Base-by-base conservation (phyloP, 2,797 vertebrate species). In the Pelodytes ibericus region DNA sequence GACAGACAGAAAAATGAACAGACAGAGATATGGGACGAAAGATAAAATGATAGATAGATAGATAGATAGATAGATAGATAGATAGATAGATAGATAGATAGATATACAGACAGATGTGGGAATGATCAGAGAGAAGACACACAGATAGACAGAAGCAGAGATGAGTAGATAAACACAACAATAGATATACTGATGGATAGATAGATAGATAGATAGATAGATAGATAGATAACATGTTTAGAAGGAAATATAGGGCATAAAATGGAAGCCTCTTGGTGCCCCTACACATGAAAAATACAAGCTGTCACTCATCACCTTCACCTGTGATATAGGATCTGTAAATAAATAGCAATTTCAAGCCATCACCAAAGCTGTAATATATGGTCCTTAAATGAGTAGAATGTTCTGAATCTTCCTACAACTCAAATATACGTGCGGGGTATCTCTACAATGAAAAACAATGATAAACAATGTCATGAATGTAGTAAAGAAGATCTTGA, bases 341-440 rank as follows among this genome's bases (percentile, higher is more conserved):
- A 49, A 49, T 64, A 44, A 49, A 25, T 47, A 49, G 39, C 63
- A 66, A 49, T 66, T 66, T 41, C 15, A 39, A 47, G 41, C 39
- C 41, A 66, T 49, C 41, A 49, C 36, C 22, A 13, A 27, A n/a
- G 63, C 41, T 29, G 6, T 66, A 41, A 66, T 47, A 66, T 47
- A 66, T 66, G 63, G 25, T 26, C 41, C 39, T 49, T 18, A 49
- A 41, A 66, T 30, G 7, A 66, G 63, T 3, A 47, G 39, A 27
- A 10, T 44, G 16, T 41, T 25, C 20, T 39, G 63, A 66, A 66
- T 49, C 63, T 66, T 27, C 24, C 24, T 29, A 66, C 49, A 53
- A 22, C n/a, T 53, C 22, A 53, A 53, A 53, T 44, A 16, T 2
- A 16, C 3, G 41, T 44, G 41, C 41, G 3, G 41, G 41, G 18